phyloP scores from a whole-genome alignment of 2,113 vertebrate species.

The Cololabis saira region DNA sequence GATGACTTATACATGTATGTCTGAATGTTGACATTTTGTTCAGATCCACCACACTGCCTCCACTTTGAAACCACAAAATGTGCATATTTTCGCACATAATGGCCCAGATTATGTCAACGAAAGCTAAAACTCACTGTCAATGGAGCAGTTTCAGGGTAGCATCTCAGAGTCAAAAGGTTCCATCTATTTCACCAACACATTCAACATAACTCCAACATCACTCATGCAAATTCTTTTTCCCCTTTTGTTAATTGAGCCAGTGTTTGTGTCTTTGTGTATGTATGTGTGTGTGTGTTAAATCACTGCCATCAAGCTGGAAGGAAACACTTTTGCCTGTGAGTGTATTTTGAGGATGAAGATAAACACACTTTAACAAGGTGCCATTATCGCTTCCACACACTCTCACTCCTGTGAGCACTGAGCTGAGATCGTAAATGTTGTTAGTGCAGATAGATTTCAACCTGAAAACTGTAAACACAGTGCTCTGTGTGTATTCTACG shows the following conservation, averaged over 20 bases:
- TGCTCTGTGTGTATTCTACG: not conserved
- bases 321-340: slow-evolving; percentile 81
- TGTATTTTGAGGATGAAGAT: slow-evolving; percentile 84
- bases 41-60: slow-evolving; percentile 19
- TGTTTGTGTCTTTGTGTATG: not conserved
- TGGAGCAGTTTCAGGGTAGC: not conserved
- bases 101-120: not conserved
- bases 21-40: slow-evolving; percentile 38
- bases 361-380: slow-evolving; percentile 82
- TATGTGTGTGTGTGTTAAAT: slow-evolving; percentile 36
- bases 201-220: slow-evolving; percentile 7
- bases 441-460: slow-evolving; percentile 23
- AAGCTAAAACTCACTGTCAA: not conserved
- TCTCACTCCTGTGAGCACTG: slow-evolving; percentile 40
- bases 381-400: slow-evolving; percentile 77
- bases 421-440: slow-evolving; percentile 33
- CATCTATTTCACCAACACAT: slow-evolving; percentile 1
- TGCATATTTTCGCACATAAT: slow-evolving; percentile 9
- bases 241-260: slow-evolving; percentile 16
- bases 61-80: slow-evolving; percentile 38
- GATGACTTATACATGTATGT: slow-evolving; percentile 36
- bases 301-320: slow-evolving; percentile 75
- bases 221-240: slow-evolving; percentile 19
- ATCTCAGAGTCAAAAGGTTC: not conserved
- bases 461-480: slow-evolving; percentile 19